Base-by-base conservation (phyloP, 2,888 invertebrate genomes). In the Acronicta psi region DNA sequence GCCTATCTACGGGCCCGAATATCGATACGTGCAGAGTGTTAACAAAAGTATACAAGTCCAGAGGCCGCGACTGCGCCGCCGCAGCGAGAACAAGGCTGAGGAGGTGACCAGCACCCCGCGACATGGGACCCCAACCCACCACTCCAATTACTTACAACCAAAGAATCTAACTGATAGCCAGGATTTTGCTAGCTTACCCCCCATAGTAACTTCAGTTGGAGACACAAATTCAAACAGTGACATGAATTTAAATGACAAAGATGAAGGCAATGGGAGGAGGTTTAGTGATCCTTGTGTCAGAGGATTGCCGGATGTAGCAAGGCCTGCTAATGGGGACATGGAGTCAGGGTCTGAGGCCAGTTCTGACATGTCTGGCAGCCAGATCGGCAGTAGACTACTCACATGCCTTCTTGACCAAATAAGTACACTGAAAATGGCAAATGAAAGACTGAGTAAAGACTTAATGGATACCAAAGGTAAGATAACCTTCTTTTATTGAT, bases 391-490 rank as follows among this genome's bases (percentile, higher is more conserved):
- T 68, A 92, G 95, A 69, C 85, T 96, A 44, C 86, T 96, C 42
- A 90, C 95, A 46, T 95, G 96, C 59, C 91, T 97, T 31, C 95
- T 97, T 67, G 97, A 97, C 79, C 97, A 97, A 92, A 96, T 97
- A 71, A 93, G 95, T 79, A 86, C 95, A 53, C 84, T 97, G 74
- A 97, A 96, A 83, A 95, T 96, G 75, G 95, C 95, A 57, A 97
- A 97, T 88, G 95, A 96, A 75, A 96, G 96, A 92, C 94, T 97
- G 81, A 96, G 95, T 80, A 95, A 96, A 84, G 97, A 97, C 84
- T 94, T 97, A 75, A 95, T 96, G 80, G 96, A 97, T 79, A 95
- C 97, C 58, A 96, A 96, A 94, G 95, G 96, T 94, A 93, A 89
- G 86, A 2, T 13, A 13, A 31, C 1, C 13, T 13, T 13, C 13